Base-by-base conservation (phyloP, 2,797 vertebrate genomes). In the Lagorchestes hirsutus region DNA sequence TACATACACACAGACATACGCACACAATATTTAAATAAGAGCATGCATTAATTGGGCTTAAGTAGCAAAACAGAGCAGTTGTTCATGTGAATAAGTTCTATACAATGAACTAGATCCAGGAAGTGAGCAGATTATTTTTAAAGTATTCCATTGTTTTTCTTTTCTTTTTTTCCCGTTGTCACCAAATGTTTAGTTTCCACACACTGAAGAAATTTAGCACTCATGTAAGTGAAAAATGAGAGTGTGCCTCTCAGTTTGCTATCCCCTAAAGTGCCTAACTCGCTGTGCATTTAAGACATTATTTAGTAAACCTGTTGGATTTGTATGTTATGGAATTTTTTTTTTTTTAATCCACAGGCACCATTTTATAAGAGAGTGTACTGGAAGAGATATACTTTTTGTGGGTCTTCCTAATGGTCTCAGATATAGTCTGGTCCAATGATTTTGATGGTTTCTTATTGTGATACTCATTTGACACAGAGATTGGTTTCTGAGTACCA, bases 401-500 rank as follows among this genome's bases (percentile, higher is more conserved):
- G 0, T 5, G 55, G 10, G 1, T 0, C 28, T 24, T 5, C 4
- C 40, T 58, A 0, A 10, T 29, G 34, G 0, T 46, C 56, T 90
- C 22, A 50, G 16, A 18, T 90, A 55, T 5, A 50, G 52, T 0
- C 2, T 11, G 13, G 0, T 18, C 29, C 52, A 1, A 10, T 2
- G 27, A 3, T 18, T 27, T 34, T 22, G 12, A 34, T 52, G 24
- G 4, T 94, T 94, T 2, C 11, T 0, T 57, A 2, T 67, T 90
- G 54, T 90, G 46, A 92, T 93, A 59, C 12, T 91, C 96, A 3
- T 67, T 92, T 96, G 91, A 55, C 93, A 4, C 2, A 4, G 29
- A 2, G 57, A 31, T 40, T 93, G 40, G 93, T 93, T 95, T 97
- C 95, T 31, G 95, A 90, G 55, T 94, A 28, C 67, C 96, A 93